Base-by-base conservation (phyloP, 2,888 invertebrate species). In the Acleris cristana region DNA sequence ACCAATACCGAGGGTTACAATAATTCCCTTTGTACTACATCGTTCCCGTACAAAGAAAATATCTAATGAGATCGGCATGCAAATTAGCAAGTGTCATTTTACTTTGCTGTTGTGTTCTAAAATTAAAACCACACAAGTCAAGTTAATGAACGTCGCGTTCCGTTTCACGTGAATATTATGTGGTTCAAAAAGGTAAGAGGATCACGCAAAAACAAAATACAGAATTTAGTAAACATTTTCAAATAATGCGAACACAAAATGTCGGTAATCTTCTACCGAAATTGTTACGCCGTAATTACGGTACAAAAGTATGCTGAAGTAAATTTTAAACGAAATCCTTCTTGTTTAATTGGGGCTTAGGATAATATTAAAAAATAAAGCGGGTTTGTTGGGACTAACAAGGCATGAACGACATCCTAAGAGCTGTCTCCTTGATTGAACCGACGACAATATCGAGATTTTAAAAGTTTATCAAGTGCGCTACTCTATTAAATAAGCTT, bases 381-480 rank as follows among this genome's bases (percentile, higher is more conserved):
- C 74, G 69, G 16, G 64, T 58, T 69, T 68, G 74, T 76, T 77
- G 69, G 62, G 69, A 69, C 75, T 81, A 80, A 82, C 81, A 78
- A 76, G 74, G 75, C 64, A 70, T 75, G 76, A 74, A 78, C 78
- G 75, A 81, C 78, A 72, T 78, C 64, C 77, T 74, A 79, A 76
- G 79, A 76, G 73, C 52, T 21, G 51, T 21, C 48, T 14, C 18
- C 60, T 40, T 23, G 75, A 80, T 80, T 76, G 80, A 77, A 76
- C 74, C 74, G 70, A 79, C 78, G 61, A 72, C 66, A 74, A 74
- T 76, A 78, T 79, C 76, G 75, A 75, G 73, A 71, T 57, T 48
- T 49, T 3, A 34, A 59, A 59, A 48, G 44, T 67, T 63, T 67
- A 69, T 69, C 52, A 44, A 56, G 26, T 26, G 45, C 34, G 18